Percentiles rank a stretch among this genome's conserved stretches.
Evolutionary conservation across 1,140 invertebrate genomes (phyloP).

Genomic region (Antheraea pernyi): DNA sequence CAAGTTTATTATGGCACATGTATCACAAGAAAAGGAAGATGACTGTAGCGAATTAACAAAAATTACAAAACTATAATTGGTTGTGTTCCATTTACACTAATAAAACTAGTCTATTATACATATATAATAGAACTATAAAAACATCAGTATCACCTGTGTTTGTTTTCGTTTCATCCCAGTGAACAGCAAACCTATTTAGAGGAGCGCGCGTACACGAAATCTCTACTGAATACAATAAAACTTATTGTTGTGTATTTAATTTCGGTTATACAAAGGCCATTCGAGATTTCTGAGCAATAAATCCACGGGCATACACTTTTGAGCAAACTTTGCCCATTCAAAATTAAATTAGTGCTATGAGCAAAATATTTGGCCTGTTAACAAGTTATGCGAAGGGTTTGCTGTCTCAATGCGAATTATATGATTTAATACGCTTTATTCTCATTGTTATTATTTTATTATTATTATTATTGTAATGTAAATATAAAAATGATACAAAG

Average conservation of each 20-base stretch:
- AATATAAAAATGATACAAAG: too few relatives aligned
- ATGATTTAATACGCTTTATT: not conserved
- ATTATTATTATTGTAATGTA: too few relatives aligned
- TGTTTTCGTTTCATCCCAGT: not conserved
- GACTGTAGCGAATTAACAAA: too few relatives aligned
- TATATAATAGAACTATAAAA: not conserved
- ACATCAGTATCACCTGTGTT: not conserved
- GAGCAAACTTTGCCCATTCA: slow-evolving; percentile 16
- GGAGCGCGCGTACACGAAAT: not conserved
- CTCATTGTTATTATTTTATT: too few relatives aligned
- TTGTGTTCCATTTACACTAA: too few relatives aligned
- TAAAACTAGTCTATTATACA: too few relatives aligned
- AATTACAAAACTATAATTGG: too few relatives aligned
- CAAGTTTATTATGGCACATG: too few relatives aligned
- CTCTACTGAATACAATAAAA: not conserved
- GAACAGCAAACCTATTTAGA: slow-evolving; percentile 4
- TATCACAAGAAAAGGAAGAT: too few relatives aligned
- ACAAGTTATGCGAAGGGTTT: not conserved
- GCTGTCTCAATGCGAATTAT: not conserved
- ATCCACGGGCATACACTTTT: slow-evolving; percentile 19
- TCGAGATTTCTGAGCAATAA: slow-evolving; percentile 12
- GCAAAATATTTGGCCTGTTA: slow-evolving; percentile 11
- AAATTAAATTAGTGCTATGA: slow-evolving; percentile 20
- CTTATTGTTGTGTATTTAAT: not conserved
- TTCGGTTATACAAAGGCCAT: not conserved